Evolutionary conservation across 2,888 invertebrate species (phyloP).

Genomic region (Drosophila longiperda): DNA sequence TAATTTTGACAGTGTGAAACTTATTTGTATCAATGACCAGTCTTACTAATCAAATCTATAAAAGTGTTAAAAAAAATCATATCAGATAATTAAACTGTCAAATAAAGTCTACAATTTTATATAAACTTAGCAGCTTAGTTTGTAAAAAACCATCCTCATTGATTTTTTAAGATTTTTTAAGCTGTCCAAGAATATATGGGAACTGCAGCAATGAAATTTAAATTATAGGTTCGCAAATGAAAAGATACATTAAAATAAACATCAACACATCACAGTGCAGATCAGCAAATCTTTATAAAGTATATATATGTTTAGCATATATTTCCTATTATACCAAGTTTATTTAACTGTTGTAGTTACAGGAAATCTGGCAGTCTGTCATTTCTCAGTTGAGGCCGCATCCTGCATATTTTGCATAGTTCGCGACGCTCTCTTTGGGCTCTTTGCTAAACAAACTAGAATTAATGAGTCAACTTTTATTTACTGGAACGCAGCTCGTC

Average conservation of each 20-base stretch:
- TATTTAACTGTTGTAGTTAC: not conserved
- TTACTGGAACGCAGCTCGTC: conserved; percentile 45
- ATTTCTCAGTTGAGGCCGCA: not conserved
- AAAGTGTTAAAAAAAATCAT: not conserved
- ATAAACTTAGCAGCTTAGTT: not conserved
- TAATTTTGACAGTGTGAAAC: too few relatives aligned
- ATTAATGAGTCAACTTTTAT: conserved; percentile 68
- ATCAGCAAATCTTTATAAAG: not conserved
- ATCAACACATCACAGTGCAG: not conserved
- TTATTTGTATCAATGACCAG: too few relatives aligned
- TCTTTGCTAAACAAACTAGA: conserved; percentile 64
- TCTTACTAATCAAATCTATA: too few relatives aligned
- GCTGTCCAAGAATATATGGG: not conserved
- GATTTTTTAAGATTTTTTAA: not conserved
- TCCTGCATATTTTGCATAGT: conserved; percentile 37
- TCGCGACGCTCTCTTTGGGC: conserved; percentile 44
- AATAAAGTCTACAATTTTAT: not conserved
- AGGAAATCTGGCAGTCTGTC: conserved; percentile 9
- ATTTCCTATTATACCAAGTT: not conserved
- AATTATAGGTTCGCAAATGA: too few relatives aligned
- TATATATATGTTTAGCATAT: too few relatives aligned
- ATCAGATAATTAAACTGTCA: not conserved
- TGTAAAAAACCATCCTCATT: not conserved
- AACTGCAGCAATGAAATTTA: not conserved
- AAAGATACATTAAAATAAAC: not conserved